A percentile compares a stretch with the other conserved stretches of the same genome.
Conservation (phyloP, 2,113 vertebrate genomes). For the Perognathus longimembris region DNA sequence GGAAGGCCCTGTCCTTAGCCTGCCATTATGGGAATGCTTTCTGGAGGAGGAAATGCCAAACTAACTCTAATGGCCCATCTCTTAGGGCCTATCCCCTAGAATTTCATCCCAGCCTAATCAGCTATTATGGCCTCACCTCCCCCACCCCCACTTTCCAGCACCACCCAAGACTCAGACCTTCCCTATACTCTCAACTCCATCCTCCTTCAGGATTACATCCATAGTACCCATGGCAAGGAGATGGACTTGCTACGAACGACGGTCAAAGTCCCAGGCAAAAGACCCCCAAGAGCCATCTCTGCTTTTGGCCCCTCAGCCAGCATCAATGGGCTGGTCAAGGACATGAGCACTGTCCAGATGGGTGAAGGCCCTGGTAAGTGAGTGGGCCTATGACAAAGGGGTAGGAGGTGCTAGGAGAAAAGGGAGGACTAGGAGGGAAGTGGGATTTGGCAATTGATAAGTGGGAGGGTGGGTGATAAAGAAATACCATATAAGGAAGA, state of each 20-base stretch:
- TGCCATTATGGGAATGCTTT: background rate
- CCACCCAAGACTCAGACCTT: background rate
- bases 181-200: background rate
- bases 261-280: conserved; percentile 97
- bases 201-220: conserved; percentile 91
- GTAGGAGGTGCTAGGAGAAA: background rate
- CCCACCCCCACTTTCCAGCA: background rate
- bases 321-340: conserved; percentile 93
- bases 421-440: background rate
- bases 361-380: conserved; percentile 85
- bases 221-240: conserved; percentile 95
- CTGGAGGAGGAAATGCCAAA: background rate
- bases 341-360: conserved; percentile 82
- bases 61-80: background rate
- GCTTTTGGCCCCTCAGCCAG: conserved; percentile 90
- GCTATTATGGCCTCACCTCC: background rate
- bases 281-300: conserved; percentile 93
- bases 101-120: background rate
- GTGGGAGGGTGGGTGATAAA: background rate
- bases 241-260: conserved; percentile 96
- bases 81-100: background rate
- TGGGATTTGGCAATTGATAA: background rate
- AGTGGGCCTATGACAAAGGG: background rate
- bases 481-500: background rate
- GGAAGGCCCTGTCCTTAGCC: background rate